Conservation (phyloP, 2,888 invertebrate species). For the Apodemia zela region DNA sequence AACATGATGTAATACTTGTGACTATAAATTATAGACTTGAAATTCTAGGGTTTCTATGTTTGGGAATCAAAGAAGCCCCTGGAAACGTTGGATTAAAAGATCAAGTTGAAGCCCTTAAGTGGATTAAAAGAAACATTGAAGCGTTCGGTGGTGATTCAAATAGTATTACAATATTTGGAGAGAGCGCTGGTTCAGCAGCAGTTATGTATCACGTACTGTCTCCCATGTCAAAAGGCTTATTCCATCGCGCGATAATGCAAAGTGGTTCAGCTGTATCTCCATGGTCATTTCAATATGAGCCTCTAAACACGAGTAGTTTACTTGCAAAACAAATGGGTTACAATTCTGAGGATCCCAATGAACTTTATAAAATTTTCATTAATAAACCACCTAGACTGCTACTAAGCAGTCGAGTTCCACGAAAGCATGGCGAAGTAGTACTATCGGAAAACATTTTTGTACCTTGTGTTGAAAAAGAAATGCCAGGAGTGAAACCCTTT, state of each 20-base stretch:
- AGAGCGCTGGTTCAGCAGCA: slow-evolving; percentile 68
- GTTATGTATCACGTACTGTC: slow-evolving; percentile 61
- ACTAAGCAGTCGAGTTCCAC: slow-evolving; percentile 52
- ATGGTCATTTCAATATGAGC: slow-evolving; percentile 65
- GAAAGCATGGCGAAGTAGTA: slow-evolving; percentile 54
- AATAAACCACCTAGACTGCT: slow-evolving; percentile 44
- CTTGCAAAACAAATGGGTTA: slow-evolving; percentile 53
- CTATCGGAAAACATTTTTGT: slow-evolving; percentile 67
- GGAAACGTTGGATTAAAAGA: slow-evolving; percentile 70
- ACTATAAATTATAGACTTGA: slow-evolving; percentile 67
- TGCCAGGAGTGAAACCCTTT: slow-evolving; percentile 46
- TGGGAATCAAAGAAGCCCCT: slow-evolving; percentile 63
- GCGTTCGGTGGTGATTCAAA: slow-evolving; percentile 65
- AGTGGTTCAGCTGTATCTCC: slow-evolving; percentile 65
- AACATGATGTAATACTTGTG: slow-evolving; percentile 59
- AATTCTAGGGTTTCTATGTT: slow-evolving; percentile 61
- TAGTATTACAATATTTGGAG: slow-evolving; percentile 64
- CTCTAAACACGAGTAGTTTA: slow-evolving; percentile 49
- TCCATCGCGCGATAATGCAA: slow-evolving; percentile 62
- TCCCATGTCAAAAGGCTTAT: slow-evolving; percentile 61
- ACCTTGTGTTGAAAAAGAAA: slow-evolving; percentile 56
- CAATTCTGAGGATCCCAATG: slow-evolving; percentile 44
- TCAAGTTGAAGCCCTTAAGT: slow-evolving; percentile 60
- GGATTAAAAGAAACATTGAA: slow-evolving; percentile 58
- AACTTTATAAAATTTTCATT: slow-evolving; percentile 52